phyloP scores from a whole-genome alignment of 2,888 invertebrate genomes.

The Clistopyga incitator region DNA sequence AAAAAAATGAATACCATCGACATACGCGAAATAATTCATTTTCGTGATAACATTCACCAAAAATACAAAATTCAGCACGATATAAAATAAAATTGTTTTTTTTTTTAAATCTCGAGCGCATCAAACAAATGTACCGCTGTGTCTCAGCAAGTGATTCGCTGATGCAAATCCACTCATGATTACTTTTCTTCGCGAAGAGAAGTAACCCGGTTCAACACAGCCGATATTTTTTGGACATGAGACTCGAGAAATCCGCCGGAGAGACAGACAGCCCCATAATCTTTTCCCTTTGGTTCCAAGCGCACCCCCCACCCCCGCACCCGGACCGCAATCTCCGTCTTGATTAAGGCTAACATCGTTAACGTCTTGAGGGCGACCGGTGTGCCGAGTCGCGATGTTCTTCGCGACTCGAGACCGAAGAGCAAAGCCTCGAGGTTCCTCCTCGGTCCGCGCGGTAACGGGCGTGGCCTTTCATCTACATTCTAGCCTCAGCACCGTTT shows the following conservation, averaged over 20 bases:
- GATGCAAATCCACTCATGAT: too few species aligned
- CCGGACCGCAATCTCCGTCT: constrained; percentile 67
- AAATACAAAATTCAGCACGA: too few species aligned
- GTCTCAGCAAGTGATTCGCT: too few species aligned
- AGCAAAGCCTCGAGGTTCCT: constrained; percentile 42
- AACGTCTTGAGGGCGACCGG: constrained; percentile 68
- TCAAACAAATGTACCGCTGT: too few species aligned
- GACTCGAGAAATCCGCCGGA: constrained; percentile 11
- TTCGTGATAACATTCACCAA: too few species aligned
- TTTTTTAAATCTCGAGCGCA: too few species aligned
- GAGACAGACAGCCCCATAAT: background rate
- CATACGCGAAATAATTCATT: too few species aligned
- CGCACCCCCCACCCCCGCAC: background rate
- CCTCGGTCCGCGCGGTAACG: constrained; percentile 55
- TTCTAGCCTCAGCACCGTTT: constrained; percentile 74
- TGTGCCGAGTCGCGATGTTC: constrained; percentile 31
- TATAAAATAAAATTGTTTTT: too few species aligned
- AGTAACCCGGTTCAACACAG: background rate
- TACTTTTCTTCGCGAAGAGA: too few species aligned
- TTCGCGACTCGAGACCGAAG: constrained; percentile 7
- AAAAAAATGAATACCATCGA: too few species aligned
- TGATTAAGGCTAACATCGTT: constrained; percentile 72
- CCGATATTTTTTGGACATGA: background rate
- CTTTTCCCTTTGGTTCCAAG: background rate
- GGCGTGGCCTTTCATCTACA: constrained; percentile 73